phyloP scores from a whole-genome alignment of 2,888 invertebrate species.

The Hipparchia sbordonii region DNA sequence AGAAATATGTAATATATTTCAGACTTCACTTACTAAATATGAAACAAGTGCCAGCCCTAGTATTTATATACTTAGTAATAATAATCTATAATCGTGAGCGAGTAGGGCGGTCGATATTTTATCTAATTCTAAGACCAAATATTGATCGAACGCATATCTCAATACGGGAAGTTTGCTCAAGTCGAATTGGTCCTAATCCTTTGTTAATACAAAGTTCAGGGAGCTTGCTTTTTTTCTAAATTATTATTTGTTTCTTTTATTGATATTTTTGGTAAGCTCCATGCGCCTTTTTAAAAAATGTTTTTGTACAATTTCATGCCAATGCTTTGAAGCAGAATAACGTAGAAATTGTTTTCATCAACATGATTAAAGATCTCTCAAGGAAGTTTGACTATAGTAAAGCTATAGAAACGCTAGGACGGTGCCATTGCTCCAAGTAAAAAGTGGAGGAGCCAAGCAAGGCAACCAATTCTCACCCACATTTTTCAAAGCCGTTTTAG shows the following conservation, averaged over 20 bases:
- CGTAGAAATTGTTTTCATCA: too few species aligned
- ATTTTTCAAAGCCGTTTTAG: too few species aligned
- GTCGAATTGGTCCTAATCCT: conserved; percentile 25
- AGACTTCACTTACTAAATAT: background rate
- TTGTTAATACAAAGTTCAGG: conserved; percentile 18
- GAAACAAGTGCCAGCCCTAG: background rate
- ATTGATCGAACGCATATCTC: conserved; percentile 61
- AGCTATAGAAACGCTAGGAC: too few species aligned
- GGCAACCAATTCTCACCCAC: too few species aligned
- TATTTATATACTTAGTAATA: background rate
- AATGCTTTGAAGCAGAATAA: too few species aligned
- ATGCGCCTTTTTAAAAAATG: background rate
- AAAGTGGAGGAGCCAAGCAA: too few species aligned
- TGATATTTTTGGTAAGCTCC: background rate
- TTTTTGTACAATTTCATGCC: background rate
- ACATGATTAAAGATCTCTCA: too few species aligned
- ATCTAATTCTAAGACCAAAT: conserved; percentile 60
- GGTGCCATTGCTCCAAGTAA: too few species aligned
- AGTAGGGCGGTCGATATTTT: conserved; percentile 50
- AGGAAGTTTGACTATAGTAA: too few species aligned
- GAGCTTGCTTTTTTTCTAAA: background rate
- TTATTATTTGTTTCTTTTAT: background rate
- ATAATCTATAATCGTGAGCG: conserved; percentile 8
- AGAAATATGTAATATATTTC: background rate
- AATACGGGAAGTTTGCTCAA: conserved; percentile 33